These are phyloP conservation scores for Gavialis gangeticus DNA, from an alignment of 2,113 vertebrate species.

Conservation along the genomic window DNA sequence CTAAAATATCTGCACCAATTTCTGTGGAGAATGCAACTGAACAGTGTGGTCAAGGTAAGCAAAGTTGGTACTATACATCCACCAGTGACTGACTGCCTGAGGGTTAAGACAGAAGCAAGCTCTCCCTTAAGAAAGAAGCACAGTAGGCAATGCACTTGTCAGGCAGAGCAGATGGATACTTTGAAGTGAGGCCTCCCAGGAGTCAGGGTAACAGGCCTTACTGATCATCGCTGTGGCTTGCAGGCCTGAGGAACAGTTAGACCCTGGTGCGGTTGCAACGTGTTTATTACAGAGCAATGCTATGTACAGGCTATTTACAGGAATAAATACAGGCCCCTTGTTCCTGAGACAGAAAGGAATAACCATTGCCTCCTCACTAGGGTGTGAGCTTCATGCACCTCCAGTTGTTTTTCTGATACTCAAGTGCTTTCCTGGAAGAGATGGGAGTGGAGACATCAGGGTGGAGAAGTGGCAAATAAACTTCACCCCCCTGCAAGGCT, in stretches of 20 bases:
- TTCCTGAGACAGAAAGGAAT: too few species aligned
- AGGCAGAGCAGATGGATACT: background rate
- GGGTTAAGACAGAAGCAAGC: too few species aligned
- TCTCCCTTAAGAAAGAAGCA: too few species aligned
- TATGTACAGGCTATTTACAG: background rate
- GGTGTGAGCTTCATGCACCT: constrained; percentile 44
- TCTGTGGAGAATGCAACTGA: background rate
- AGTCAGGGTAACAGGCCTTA: background rate
- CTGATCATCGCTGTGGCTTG: background rate
- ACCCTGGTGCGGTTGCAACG: background rate
- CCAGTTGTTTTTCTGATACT: constrained; percentile 62
- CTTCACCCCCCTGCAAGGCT: background rate
- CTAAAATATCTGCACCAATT: background rate
- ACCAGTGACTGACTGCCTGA: too few species aligned
- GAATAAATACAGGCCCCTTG: background rate
- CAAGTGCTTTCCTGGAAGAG: background rate
- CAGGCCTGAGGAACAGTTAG: background rate
- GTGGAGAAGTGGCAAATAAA: rapidly evolving
- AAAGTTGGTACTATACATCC: too few species aligned
- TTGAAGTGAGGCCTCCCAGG: background rate
- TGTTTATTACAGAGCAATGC: background rate
- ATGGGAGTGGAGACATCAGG: background rate
- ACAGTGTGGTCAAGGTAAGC: background rate
- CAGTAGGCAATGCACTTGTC: too few species aligned
- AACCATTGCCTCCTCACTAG: background rate